These are phyloP conservation scores for Girardinichthys multiradiatus DNA, from an alignment of 2,113 vertebrate genomes.

Conservation along the genomic window DNA sequence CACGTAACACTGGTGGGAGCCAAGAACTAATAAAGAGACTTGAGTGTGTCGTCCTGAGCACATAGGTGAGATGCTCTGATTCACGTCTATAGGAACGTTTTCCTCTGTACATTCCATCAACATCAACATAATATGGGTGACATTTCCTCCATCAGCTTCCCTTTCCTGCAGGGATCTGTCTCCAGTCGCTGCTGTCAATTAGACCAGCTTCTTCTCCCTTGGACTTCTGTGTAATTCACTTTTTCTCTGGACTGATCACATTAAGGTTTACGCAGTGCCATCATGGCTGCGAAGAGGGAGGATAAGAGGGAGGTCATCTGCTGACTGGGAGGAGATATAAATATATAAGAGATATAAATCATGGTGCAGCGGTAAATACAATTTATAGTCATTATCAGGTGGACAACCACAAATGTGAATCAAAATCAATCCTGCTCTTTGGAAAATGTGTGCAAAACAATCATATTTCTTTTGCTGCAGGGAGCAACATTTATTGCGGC, in stretches of 20 bases:
- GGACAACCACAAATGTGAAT: background rate
- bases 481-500: background rate
- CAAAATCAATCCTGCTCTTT: constrained; percentile 8
- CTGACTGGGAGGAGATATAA: constrained; percentile 50
- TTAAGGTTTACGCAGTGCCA: constrained; percentile 75
- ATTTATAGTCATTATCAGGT: constrained; percentile 24
- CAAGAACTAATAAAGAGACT: background rate
- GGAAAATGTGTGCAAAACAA: background rate
- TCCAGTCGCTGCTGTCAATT: constrained; percentile 82
- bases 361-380: constrained; percentile 20
- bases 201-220: constrained; percentile 71
- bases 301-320: constrained; percentile 39
- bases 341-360: constrained; percentile 21
- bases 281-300: constrained; percentile 55
- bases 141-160: constrained; percentile 74
- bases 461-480: background rate
- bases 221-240: constrained; percentile 78
- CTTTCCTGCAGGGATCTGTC: constrained; percentile 76
- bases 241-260: constrained; percentile 78
- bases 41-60: constrained; percentile 8
- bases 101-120: constrained; percentile 69
- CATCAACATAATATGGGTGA: constrained; percentile 68
- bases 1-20: background rate
- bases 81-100: constrained; percentile 67
- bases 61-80: constrained; percentile 18